These are phyloP conservation scores for Cheilosia variabilis DNA, from an alignment of 2,888 invertebrate genomes.

Conservation along the genomic window DNA sequence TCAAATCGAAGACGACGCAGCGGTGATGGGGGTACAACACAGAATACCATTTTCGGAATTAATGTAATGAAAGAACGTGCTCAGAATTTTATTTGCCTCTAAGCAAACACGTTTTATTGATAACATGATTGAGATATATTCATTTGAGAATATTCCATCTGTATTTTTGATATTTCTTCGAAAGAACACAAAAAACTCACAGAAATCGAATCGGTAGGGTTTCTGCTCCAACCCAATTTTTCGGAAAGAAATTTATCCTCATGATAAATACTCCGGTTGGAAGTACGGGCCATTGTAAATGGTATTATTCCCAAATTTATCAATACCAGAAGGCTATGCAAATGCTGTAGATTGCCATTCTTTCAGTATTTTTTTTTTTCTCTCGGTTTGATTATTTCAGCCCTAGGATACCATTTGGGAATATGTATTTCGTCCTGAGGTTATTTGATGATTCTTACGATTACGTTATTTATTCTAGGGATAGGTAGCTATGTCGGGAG, in stretches of 20 bases:
- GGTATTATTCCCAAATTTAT: conserved; percentile 52
- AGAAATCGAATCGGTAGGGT: conserved; percentile 3
- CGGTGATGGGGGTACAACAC: conserved; percentile 4
- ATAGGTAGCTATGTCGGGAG: conserved; percentile 9
- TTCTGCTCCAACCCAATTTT: conserved; percentile 1
- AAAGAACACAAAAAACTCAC: conserved; percentile 13
- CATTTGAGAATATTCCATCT: conserved; percentile 67
- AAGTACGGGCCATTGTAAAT: conserved; percentile 42
- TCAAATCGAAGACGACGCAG: conserved; percentile 51
- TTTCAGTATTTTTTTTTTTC: conserved; percentile 42
- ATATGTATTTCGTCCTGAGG: conserved; percentile 62
- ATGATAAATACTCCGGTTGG: conserved; percentile 55
- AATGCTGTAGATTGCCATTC: conserved; percentile 62
- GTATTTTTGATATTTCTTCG: conserved; percentile 32
- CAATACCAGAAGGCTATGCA: conserved; percentile 51
- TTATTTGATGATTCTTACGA: conserved; percentile 63
- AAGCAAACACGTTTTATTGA: conserved; percentile 72
- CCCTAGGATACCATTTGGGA: conserved; percentile 60
- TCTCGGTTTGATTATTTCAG: conserved; percentile 9
- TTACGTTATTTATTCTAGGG: conserved; percentile 61
- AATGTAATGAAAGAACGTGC: conserved; percentile 72
- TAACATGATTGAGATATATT: conserved; percentile 72
- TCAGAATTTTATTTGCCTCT: conserved; percentile 53
- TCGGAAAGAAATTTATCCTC: conserved; percentile 27
- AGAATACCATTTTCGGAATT: conserved; percentile 55